phyloP scores from a whole-genome alignment of 2,797 vertebrate species.

The Champsocephalus esox region DNA sequence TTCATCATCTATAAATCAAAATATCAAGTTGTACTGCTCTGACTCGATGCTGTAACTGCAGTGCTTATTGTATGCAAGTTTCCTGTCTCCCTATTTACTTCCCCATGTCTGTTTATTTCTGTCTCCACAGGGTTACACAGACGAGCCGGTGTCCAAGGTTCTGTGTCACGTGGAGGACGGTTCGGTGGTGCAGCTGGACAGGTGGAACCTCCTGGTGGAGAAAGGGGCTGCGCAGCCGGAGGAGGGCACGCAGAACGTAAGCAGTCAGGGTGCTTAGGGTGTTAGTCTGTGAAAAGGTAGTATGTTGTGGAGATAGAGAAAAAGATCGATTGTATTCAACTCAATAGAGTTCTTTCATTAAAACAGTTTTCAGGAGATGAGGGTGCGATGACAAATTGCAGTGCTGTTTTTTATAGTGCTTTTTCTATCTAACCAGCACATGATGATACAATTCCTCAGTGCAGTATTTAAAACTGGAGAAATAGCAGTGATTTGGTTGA shows the following conservation, averaged over 20 bases:
- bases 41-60: too few species aligned
- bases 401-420: not conserved
- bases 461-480: too few species aligned
- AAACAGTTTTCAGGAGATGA: not conserved
- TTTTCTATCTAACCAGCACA: not conserved
- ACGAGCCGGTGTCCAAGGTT: constrained; percentile 97
- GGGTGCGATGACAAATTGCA: not conserved
- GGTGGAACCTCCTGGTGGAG: constrained; percentile 97
- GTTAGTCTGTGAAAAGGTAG: not conserved
- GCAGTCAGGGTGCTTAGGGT: not conserved
- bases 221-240: constrained; percentile 89
- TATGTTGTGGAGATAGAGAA: not conserved
- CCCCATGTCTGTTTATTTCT: not conserved
- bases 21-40: too few species aligned
- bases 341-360: not conserved
- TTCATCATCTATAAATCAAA: too few species aligned
- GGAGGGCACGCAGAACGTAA: constrained; percentile 95
- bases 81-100: not conserved
- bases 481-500: too few species aligned
- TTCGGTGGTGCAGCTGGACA: constrained; percentile 95
- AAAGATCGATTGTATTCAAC: too few species aligned
- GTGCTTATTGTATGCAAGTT: not conserved
- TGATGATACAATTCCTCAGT: too few species aligned
- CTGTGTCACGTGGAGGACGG: constrained; percentile 99
- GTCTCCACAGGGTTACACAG: constrained; percentile 92